These are phyloP conservation scores for Trachythela sp. DNA, from an alignment of 64 coral and sea anemone species.

Conservation along the genomic window DNA sequence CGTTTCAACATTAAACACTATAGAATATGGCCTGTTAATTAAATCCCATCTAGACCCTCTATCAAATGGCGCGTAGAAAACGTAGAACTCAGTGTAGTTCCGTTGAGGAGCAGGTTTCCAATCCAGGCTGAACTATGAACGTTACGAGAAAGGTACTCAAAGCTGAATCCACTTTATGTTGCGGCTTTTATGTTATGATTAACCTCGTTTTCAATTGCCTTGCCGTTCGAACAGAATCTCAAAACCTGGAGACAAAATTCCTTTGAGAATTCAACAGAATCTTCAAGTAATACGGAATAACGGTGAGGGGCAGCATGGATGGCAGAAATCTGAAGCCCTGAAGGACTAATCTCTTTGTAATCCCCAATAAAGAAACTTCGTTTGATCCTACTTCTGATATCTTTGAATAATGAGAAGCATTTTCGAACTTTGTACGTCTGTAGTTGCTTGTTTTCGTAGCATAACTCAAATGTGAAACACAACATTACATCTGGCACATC, in stretches of 20 bases:
- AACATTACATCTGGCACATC: slow-evolving; percentile 35
- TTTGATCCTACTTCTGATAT: slow-evolving; percentile 47
- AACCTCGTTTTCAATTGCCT: slow-evolving; percentile 52
- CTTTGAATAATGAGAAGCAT: slow-evolving; percentile 31
- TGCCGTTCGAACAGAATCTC: slow-evolving; percentile 58
- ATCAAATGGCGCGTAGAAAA: slow-evolving; percentile 21
- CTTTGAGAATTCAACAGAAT: slow-evolving; percentile 79
- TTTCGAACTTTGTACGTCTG: slow-evolving; percentile 73
- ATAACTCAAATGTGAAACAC: slow-evolving; percentile 59
- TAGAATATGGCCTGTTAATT: too few relatives aligned
- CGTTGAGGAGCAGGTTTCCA: slow-evolving; percentile 61
- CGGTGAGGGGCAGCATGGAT: slow-evolving; percentile 58
- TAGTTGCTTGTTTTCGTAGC: slow-evolving; percentile 46
- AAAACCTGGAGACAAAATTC: slow-evolving; percentile 64
- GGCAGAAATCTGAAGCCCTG: slow-evolving; percentile 58
- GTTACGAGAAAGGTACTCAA: slow-evolving; percentile 64
- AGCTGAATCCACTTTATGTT: slow-evolving; percentile 58
- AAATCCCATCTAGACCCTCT: too few relatives aligned
- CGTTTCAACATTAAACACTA: too few relatives aligned
- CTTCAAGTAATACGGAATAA: slow-evolving; percentile 53
- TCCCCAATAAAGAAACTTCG: slow-evolving; percentile 58
- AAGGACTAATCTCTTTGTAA: slow-evolving; percentile 37
- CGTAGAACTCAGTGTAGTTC: slow-evolving; percentile 41
- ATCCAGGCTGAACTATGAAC: slow-evolving; percentile 41
- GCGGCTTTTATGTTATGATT: slow-evolving; percentile 58